phyloP scores from a whole-genome alignment of 2,113 vertebrate genomes.

The Zosterops borbonicus region DNA sequence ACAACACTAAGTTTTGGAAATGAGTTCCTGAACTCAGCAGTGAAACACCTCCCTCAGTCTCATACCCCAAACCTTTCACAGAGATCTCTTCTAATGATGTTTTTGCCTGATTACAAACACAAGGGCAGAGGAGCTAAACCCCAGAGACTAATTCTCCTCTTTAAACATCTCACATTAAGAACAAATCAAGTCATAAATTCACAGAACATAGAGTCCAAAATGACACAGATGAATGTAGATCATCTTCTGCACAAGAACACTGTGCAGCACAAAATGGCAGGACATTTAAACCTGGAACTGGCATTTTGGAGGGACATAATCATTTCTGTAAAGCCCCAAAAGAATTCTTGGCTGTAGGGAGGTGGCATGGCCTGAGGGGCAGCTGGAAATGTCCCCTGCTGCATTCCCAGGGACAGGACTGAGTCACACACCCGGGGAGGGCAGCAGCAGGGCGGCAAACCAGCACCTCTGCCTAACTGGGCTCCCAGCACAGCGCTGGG shows the following conservation, averaged over 20 bases:
- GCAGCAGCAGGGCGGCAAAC: not conserved
- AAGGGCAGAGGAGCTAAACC: not conserved
- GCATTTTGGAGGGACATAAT: not conserved
- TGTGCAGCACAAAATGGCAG: not conserved
- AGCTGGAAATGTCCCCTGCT: too few relatives aligned
- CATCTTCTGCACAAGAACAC: not conserved
- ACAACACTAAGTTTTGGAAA: not conserved
- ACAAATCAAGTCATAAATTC: not conserved
- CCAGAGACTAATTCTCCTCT: not conserved
- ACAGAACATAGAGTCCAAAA: accelerated
- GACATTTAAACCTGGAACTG: accelerated
- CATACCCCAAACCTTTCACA: not conserved
- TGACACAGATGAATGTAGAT: accelerated
- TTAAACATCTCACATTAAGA: not conserved
- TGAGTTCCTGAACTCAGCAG: not conserved
- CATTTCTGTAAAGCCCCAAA: accelerated
- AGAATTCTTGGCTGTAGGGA: not conserved
- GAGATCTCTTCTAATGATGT: accelerated
- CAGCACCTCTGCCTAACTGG: not conserved
- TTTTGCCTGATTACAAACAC: not conserved
- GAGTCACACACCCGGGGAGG: not conserved
- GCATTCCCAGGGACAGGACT: not conserved
- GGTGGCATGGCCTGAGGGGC: not conserved
- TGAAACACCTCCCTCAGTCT: not conserved
- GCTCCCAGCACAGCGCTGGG: not conserved